Conservation (phyloP, 2,113 vertebrate species). For the Oxyruncus cristatus region DNA sequence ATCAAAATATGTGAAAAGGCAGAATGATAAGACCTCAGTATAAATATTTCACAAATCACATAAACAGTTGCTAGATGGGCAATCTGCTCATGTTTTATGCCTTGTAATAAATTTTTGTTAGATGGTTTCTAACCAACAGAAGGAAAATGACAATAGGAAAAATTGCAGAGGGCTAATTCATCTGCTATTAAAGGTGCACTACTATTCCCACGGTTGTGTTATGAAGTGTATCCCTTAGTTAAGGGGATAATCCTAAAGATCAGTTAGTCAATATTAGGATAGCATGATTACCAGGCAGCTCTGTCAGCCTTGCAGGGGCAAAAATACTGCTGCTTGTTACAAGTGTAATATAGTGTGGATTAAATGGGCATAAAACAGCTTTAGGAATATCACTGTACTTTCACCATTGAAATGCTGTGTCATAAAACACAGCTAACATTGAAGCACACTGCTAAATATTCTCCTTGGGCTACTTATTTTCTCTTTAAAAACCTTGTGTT, state of each 20-base stretch:
- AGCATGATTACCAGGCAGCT: neutral
- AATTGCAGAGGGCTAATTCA: neutral
- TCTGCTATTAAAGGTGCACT: neutral
- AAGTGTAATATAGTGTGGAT: constrained; percentile 12
- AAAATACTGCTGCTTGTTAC: neutral
- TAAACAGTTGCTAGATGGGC: neutral
- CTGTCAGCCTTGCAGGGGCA: neutral
- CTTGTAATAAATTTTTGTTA: neutral
- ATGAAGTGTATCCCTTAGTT: neutral
- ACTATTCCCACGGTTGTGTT: neutral
- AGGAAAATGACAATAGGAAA: neutral
- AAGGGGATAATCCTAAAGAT: neutral
- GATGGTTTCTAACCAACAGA: neutral
- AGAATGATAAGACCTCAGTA: neutral
- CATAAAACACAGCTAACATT: neutral
- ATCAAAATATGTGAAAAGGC: constrained; percentile 5
- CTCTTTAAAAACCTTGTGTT: neutral
- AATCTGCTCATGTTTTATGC: neutral
- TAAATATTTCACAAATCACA: neutral
- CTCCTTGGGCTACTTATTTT: constrained; percentile 32
- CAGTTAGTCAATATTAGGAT: neutral
- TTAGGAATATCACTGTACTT: neutral
- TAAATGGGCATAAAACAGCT: neutral
- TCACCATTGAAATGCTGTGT: neutral
- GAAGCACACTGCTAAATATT: neutral